A percentile compares a stretch with the other conserved stretches of the same genome.
Conservation (phyloP, 2,797 vertebrate species). For the Melopsittacus undulatus region DNA sequence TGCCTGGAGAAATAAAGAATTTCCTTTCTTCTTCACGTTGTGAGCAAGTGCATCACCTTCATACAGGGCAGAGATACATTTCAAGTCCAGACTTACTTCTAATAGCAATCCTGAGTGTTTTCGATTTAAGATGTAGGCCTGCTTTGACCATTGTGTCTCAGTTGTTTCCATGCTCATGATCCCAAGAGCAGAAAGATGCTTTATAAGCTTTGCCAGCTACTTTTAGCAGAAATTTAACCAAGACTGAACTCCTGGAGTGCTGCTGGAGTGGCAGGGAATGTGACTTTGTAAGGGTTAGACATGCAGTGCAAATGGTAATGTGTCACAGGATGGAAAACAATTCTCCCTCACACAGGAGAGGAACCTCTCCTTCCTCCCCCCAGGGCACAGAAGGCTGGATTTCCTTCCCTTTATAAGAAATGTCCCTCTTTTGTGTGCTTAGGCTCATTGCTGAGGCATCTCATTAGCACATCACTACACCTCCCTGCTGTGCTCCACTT, state of each 20-base stretch:
- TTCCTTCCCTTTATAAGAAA: not conserved
- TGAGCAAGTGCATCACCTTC: not conserved
- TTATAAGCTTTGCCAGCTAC: not conserved
- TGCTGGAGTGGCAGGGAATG: not conserved
- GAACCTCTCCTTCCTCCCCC: not conserved
- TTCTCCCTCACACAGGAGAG: not conserved
- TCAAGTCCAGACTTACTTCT: not conserved
- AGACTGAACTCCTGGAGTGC: not conserved
- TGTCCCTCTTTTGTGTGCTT: not conserved
- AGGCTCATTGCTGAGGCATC: not conserved
- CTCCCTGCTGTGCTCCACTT: not conserved
- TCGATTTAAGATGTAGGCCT: not conserved
- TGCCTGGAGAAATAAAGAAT: not conserved
- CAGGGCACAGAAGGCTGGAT: not conserved
- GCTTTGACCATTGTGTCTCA: not conserved
- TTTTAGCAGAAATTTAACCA: not conserved
- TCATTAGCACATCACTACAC: not conserved
- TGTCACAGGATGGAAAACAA: not conserved
- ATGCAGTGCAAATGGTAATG: not conserved
- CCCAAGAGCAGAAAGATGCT: not conserved
- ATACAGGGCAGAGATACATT: not conserved
- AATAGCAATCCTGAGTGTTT: not conserved
- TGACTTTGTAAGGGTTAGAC: not conserved
- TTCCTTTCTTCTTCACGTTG: not conserved
- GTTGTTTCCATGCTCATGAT: not conserved